Base-by-base conservation (phyloP, 1,140 invertebrate species). In the Argopecten irradians region DNA sequence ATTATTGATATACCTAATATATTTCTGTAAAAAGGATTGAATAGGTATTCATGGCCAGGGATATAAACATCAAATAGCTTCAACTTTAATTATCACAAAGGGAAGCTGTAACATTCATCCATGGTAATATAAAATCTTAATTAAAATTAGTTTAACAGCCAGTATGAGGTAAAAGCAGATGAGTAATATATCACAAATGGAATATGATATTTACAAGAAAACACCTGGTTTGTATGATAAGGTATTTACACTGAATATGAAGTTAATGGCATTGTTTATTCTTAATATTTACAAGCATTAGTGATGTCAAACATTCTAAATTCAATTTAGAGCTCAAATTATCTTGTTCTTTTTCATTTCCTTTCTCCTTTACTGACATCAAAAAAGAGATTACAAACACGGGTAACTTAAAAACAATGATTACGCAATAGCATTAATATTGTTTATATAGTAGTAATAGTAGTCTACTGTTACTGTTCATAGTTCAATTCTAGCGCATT, bases 111-210 rank as follows among this genome's bases (percentile, higher is more conserved):
- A 5, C 22, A 71, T 71, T 71, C 8, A 28, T 28, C 28, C 0
- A 71, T n/a, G 55, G 28, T n/a, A 71, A 28, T 71, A 22, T 71
- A n/a, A 71, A 71, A 71, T n/a, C 28, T 71, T 22, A 28, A 71
- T 28, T 71, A 71, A 71, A 71, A 16, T 16, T 28, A 71, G 8
- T 5, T 28, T 71, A 71, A 28, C 55, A 71, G 55, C 28, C 22
- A n/a, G 22, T 28, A n/a, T 71, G 55, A 71, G 55, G 55, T n/a
- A 71, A 71, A 71, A 71, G 55, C 55, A 71, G 55, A 71, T n/a
- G 28, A n/a, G 55, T 71, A 71, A 71, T 71, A n/a, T 28, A 71
- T 71, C 22, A 71, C 55, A 71, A 71, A 71, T 71, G 55, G 5
- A 71, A 28, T 46, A 46, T 46, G 43, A 19, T 46, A 46, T 46